A percentile compares a stretch with the other conserved stretches of the same genome.
phyloP scores from a whole-genome alignment of 2,113 vertebrate species.

The Baryphthengus martii region DNA sequence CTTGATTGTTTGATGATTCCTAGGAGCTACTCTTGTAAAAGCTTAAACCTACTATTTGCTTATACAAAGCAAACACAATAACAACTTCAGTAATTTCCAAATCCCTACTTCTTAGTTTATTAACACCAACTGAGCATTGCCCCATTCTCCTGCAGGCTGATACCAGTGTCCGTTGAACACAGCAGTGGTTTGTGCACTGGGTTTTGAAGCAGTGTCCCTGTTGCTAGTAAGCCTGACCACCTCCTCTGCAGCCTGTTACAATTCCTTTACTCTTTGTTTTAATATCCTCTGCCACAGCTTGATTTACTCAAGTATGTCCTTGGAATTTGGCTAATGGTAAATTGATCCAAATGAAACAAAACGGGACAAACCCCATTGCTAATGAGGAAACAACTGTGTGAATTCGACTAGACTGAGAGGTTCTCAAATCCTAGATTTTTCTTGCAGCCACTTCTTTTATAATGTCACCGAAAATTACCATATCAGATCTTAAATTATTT shows the following conservation, averaged over 20 bases:
- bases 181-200: rapidly evolving
- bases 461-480: not conserved
- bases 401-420: not conserved
- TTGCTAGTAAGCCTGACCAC: not conserved
- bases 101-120: not conserved
- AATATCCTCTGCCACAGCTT: not conserved
- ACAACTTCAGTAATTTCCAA: conserved; percentile 3
- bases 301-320: not conserved
- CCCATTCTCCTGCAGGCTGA: not conserved
- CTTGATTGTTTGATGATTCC: not conserved
- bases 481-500: not conserved
- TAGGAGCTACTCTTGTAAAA: not conserved
- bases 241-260: not conserved
- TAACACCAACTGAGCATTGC: not conserved
- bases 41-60: not conserved
- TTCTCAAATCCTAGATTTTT: not conserved
- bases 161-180: not conserved
- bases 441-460: not conserved
- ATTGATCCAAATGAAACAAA: conserved; percentile 13
- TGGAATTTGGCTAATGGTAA: not conserved
- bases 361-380: not conserved
- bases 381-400: not conserved
- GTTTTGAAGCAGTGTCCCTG: not conserved
- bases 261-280: not conserved
- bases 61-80: not conserved